These are phyloP conservation scores for Synanthedon formicaeformis DNA, from an alignment of 2,888 invertebrate species.

Conservation along the genomic window DNA sequence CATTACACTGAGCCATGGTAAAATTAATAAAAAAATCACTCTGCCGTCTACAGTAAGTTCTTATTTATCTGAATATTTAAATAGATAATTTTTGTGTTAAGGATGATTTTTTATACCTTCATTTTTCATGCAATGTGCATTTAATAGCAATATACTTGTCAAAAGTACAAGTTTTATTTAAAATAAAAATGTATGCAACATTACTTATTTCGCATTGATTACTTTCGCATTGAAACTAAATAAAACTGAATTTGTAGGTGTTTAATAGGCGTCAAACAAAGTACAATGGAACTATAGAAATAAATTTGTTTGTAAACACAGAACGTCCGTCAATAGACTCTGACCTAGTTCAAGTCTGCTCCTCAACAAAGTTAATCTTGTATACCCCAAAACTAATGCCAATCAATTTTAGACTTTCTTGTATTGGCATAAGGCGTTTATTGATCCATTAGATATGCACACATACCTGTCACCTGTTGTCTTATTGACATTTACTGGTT, in stretches of 20 bases:
- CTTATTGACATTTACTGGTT: background rate
- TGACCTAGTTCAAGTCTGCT: slow-evolving; percentile 27
- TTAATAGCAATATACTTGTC: no score
- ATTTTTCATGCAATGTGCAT: no score
- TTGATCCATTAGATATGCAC: background rate
- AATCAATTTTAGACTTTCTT: background rate
- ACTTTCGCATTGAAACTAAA: background rate
- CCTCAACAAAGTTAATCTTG: background rate
- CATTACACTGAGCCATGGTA: no score
- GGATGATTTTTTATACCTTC: no score
- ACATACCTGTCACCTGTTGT: background rate
- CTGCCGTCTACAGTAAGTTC: no score
- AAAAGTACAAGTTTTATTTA: no score
- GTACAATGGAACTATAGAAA: slow-evolving; percentile 29
- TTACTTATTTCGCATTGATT: background rate
- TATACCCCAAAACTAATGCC: background rate
- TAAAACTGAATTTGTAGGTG: background rate
- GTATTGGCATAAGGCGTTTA: background rate
- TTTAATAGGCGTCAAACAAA: slow-evolving; percentile 1
- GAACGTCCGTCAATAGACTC: slow-evolving; percentile 27
- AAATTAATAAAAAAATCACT: no score
- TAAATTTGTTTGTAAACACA: slow-evolving; percentile 45
- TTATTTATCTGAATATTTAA: no score
- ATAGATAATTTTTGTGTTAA: no score
- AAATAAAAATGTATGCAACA: no score